A percentile compares a stretch with the other conserved stretches of the same genome.
These are phyloP conservation scores for Prinia subflava DNA, from an alignment of 2,113 vertebrate genomes.

Conservation along the genomic window DNA sequence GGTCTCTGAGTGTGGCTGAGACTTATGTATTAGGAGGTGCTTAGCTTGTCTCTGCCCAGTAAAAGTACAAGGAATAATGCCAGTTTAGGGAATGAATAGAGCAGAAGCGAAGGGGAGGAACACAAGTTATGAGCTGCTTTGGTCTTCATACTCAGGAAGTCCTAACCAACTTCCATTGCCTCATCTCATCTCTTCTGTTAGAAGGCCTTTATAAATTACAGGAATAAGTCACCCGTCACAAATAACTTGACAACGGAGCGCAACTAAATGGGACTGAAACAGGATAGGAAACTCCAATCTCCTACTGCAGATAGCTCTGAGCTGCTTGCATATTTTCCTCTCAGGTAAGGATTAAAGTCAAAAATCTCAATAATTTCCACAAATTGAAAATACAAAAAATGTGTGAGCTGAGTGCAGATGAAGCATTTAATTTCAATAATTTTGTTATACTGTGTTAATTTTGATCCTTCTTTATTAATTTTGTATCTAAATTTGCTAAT, in stretches of 20 bases:
- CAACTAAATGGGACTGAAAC: neutral
- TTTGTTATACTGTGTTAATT: neutral
- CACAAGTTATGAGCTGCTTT: conserved; percentile 30
- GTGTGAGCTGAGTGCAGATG: neutral
- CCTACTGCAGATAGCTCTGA: neutral
- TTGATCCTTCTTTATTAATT: neutral
- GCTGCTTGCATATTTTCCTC: neutral
- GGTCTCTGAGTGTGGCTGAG: neutral
- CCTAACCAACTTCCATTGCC: conserved; percentile 44
- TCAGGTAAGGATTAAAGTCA: neutral
- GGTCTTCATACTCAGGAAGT: conserved; percentile 18
- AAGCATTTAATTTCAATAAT: neutral
- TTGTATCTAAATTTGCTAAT: neutral
- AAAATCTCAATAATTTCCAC: conserved; percentile 15
- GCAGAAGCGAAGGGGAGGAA: neutral
- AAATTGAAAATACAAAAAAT: neutral
- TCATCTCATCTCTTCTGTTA: conserved; percentile 22
- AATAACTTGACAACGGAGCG: neutral
- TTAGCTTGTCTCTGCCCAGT: neutral
- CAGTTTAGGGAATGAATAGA: neutral
- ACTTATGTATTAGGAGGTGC: neutral
- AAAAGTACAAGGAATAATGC: neutral
- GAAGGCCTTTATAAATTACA: conserved; percentile 29
- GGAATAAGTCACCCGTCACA: neutral
- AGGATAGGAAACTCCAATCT: neutral